Evolutionary conservation across 2,888 invertebrate genomes (phyloP), one percentile per base, ranked within the genome.

Genomic region (Harpalus rubripes): DNA sequence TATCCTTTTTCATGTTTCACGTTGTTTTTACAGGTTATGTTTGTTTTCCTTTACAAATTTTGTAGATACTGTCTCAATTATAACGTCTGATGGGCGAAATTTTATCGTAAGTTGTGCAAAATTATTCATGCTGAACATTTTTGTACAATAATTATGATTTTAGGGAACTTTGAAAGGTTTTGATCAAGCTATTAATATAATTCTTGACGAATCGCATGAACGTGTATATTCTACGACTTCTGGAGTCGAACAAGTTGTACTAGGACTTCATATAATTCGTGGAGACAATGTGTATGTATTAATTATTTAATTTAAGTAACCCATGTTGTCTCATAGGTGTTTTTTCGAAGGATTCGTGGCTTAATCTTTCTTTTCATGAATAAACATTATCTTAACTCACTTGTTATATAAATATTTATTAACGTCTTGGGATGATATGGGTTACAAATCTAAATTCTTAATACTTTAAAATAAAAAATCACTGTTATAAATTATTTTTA

Each of bases 121-220:
- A 32, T 32, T 32, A 5, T 32, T 32, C 32, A 32, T 32, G 2
- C 5, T 4, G 32, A 32, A 32, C 32, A 32, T 32, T 32, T 5
- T 1, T 5, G 6, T 32, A 32, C 32, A 32, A 32, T 32, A 32
- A 32, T 32, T 32, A 32, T 32, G 5, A 32, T 92, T 92, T 86
- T 88, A 96, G 96, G 99, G 99, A 68, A 98, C 98, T 0, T 91
- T 99, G 86, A 99, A 99, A 91, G 99, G 99, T 41, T 99, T 98
- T 91, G 99, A 99, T 92, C 99, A 99, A 92, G 98, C 99, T n/a
- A 98, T 99, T 87, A 99, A 99, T 90, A 93, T 99, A 87, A 98
- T 99, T 88, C 92, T 99, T 87, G 99, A 99, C 90, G 99, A 99
- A 91, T 98, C 98, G 52, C 98, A 99, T 90, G 99, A 99, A 91